Conservation (phyloP, 2,797 vertebrate species). For the Podarcis lilfordi region DNA sequence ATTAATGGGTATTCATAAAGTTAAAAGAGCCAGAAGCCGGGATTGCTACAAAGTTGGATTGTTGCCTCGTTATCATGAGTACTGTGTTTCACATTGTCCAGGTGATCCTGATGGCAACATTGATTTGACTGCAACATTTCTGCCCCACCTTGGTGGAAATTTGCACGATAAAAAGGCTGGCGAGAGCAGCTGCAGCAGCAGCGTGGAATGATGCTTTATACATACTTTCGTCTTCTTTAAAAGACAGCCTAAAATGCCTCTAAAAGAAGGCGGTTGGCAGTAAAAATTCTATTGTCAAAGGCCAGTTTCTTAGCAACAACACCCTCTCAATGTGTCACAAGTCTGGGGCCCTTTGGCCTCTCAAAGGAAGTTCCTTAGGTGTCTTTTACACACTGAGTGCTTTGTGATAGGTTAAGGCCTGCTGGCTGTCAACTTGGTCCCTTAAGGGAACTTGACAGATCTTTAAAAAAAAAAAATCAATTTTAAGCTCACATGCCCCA, state of each 20-base stretch:
- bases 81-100: not conserved
- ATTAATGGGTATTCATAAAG: not conserved
- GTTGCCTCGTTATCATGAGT: fast-evolving
- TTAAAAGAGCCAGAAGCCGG: not conserved
- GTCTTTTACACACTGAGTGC: slow-evolving; percentile 84
- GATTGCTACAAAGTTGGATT: not conserved
- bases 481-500: slow-evolving; percentile 96
- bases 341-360: slow-evolving; percentile 79
- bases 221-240: not conserved
- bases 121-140: not conserved
- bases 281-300: slow-evolving; percentile 71
- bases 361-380: slow-evolving; percentile 85
- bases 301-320: slow-evolving; percentile 84
- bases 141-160: not conserved
- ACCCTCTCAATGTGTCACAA: slow-evolving; percentile 78
- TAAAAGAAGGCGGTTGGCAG: slow-evolving; percentile 68
- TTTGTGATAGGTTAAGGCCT: slow-evolving; percentile 84
- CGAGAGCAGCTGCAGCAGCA: not conserved
- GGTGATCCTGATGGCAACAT: not conserved
- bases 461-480: slow-evolving; percentile 85
- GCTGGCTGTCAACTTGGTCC: slow-evolving; percentile 89
- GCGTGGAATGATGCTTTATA: slow-evolving; percentile 8
- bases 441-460: slow-evolving; percentile 94
- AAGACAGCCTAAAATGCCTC: not conserved
- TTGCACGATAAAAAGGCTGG: not conserved